phyloP scores from a whole-genome alignment of 1,140 invertebrate genomes.

The Trachelipus rathkii region DNA sequence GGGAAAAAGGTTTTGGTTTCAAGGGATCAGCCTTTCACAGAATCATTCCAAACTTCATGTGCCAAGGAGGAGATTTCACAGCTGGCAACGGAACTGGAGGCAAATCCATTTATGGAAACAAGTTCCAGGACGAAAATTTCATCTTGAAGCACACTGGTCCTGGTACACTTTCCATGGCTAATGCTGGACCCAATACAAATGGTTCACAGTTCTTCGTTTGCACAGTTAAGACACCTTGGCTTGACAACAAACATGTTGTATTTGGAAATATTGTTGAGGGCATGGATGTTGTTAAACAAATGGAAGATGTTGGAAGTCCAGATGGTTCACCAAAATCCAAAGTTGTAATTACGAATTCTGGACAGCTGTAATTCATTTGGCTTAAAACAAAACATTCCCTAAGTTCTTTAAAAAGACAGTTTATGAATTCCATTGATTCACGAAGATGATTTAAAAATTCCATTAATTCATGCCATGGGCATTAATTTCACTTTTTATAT shows the following conservation, averaged over 20 bases:
- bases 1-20: slow-evolving; percentile 72
- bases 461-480: not conserved
- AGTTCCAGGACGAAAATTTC: slow-evolving; percentile 90
- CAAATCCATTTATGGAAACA: slow-evolving; percentile 86
- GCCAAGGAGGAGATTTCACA: slow-evolving; percentile 91
- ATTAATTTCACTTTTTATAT: not conserved
- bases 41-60: slow-evolving; percentile 81
- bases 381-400: not conserved
- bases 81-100: slow-evolving; percentile 87
- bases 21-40: slow-evolving; percentile 57
- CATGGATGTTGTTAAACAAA: slow-evolving; percentile 61
- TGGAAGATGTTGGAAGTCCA: slow-evolving; percentile 71
- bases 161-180: slow-evolving; percentile 85
- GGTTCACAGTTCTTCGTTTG: slow-evolving; percentile 95
- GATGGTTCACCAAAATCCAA: slow-evolving; percentile 75
- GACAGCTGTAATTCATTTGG: slow-evolving; percentile 61
- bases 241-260: slow-evolving; percentile 85
- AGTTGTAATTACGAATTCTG: slow-evolving; percentile 79
- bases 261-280: slow-evolving; percentile 78
- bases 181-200: slow-evolving; percentile 81
- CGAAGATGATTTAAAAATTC: not conserved
- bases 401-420: not conserved
- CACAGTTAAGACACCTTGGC: slow-evolving; percentile 57
- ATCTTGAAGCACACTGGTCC: slow-evolving; percentile 52
- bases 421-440: not conserved